Percentiles rank a stretch among this genome's conserved stretches.
Conservation (phyloP, 2,113 vertebrate species). For the Struthio camelus region DNA sequence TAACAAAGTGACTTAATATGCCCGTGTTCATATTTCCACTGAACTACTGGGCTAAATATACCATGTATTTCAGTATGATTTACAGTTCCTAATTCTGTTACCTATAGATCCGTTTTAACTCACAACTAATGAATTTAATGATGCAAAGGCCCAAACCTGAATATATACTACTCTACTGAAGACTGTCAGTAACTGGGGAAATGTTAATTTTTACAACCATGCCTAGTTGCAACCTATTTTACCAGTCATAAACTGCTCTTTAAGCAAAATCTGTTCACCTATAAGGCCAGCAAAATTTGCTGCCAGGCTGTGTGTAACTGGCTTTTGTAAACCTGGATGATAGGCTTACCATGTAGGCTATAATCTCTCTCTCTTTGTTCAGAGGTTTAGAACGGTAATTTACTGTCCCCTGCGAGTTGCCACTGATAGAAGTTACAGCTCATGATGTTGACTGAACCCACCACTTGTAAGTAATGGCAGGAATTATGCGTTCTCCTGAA, state of each 20-base stretch:
- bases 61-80: conserved; percentile 39
- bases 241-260: conserved; percentile 48
- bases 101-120: conserved; percentile 17
- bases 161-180: background rate
- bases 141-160: conserved; percentile 42
- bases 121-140: conserved; percentile 54
- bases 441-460: background rate
- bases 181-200: conserved; percentile 39
- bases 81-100: conserved; percentile 38
- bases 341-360: background rate
- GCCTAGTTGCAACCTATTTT: conserved; percentile 31
- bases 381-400: background rate
- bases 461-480: conserved; percentile 23
- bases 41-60: background rate
- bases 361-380: conserved; percentile 24
- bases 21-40: background rate
- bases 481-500: conserved; percentile 13
- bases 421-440: background rate
- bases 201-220: conserved; percentile 41
- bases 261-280: conserved; percentile 59
- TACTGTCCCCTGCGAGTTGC: background rate
- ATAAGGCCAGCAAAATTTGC: conserved; percentile 47
- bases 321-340: conserved; percentile 24
- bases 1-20: conserved; percentile 30
- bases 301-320: conserved; percentile 17